Base-by-base conservation (phyloP, 2,888 invertebrate genomes). In the Orthonevra nobilis region DNA sequence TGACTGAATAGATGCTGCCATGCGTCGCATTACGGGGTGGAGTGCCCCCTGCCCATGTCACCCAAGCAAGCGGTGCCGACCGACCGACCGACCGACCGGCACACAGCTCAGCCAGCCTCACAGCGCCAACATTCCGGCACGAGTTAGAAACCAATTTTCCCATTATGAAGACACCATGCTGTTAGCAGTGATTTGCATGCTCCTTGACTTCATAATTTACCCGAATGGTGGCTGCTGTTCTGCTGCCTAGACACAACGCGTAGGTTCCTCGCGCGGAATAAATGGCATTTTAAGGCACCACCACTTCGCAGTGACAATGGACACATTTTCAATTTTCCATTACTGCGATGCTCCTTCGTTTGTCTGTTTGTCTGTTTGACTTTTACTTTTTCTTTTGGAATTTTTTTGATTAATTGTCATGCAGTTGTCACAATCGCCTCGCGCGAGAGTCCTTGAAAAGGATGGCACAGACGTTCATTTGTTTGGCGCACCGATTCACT, bases 81-180 rank as follows among this genome's bases (percentile, higher is more conserved):
- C 66, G 52, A 58, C 32, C 44, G 48, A n/a, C n/a, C n/a, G n/a
- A n/a, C n/a, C n/a, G n/a, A n/a, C n/a, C n/a, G n/a, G 63, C 63
- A 63, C 63, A 66, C 64, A 68, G 14, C n/a, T n/a, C n/a, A n/a
- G n/a, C n/a, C n/a, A 23, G 40, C 20, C 40, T 48, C 26, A 50
- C 66, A 58, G 42, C 54, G 52, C 54, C 26, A 69, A 30, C 73
- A 66, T 46, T 32, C 60, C 73, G 73, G 79, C 73, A 79, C 79
- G 79, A 73, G 73, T 79, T 79, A 73, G 79, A 79, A 79, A 73
- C 73, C 79, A 79, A 79, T 79, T 79, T 79, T 73, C 79, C 79
- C 79, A 79, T 79, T 79, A 79, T 79, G 73, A 79, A 79, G 79
- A 79, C 79, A 79, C 79, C 79, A 79, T 79, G 79, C 79, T 73